Evolutionary conservation across 1,140 invertebrate genomes (phyloP), one percentile per base, ranked within the genome.

Genomic region (Homarus americanus): DNA sequence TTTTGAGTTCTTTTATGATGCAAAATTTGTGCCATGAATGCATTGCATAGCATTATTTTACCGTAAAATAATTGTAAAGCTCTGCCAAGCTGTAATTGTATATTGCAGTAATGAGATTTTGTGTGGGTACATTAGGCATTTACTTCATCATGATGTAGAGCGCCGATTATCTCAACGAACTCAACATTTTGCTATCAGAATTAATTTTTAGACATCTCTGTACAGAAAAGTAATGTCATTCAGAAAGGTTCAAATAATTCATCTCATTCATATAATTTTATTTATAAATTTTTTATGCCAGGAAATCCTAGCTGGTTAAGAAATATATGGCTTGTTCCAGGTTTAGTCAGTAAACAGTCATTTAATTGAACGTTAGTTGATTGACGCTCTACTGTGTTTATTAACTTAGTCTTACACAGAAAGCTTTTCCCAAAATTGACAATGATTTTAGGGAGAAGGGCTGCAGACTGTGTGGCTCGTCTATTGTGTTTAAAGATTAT

Each of bases 11-110:
- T 38, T 20, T 32, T 82, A 38, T 82, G 34, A 53, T 69, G 63
- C 34, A 82, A 63, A 53, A 82, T 53, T 82, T 53, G 41, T 82
- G 79, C 41, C 79, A 82, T 82, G 41, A 82, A 82, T 53, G 79
- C 41, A 82, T 38, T 82, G 53, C 20, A 82, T 53, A 32, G 44
- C n/a, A 63, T 82, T 82, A 28, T 53, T 53, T 82, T 82, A 76
- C 73, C 38, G 40, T 38, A 15, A 80, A 80, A 28, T 41, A 53
- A 38, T 82, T 63, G 53, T 53, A 63, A 82, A 82, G 53, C 53
- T 82, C 79, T 53, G 53, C 41, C 79, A 82, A 49, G 53, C 41
- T 28, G 53, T 36, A 53, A 53, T n/a, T 76, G 73, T 76, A 76
- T 76, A 76, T 76, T 76, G 73, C 73, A 76, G 79, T 63, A 53